Conservation (phyloP, 92 coral and sea anemone genomes). For the Paragorgia papillata region DNA sequence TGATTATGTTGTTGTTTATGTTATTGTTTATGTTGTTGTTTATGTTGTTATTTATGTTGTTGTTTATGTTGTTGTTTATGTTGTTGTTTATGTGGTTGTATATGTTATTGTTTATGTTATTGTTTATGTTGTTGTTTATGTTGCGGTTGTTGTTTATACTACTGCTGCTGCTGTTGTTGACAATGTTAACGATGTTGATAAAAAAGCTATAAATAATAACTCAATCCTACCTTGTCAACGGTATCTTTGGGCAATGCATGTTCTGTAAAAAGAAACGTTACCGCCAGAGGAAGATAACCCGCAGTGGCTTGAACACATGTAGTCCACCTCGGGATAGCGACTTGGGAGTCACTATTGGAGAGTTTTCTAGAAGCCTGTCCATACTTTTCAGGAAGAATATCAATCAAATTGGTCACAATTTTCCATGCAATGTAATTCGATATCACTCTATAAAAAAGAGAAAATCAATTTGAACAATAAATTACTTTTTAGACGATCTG, state of each 20-base stretch:
- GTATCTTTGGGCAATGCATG: constrained; percentile 21
- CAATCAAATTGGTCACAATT: constrained; percentile 5
- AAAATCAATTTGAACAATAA: background rate
- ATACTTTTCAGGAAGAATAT: constrained; percentile 28
- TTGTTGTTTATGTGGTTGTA: no score
- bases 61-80: no score
- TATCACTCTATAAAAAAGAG: constrained; percentile 15
- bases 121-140: no score
- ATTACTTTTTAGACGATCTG: background rate
- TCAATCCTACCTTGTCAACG: constrained; percentile 3
- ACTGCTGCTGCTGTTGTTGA: no score
- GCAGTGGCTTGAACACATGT: constrained; percentile 29
- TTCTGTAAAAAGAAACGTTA: constrained; percentile 28
- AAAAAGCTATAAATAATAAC: no score
- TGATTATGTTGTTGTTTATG: no score
- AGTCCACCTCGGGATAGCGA: constrained; percentile 10
- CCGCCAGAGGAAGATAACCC: background rate
- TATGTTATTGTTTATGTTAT: no score
- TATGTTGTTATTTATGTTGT: no score
- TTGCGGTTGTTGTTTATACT: no score
- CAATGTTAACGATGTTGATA: no score
- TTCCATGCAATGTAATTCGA: constrained; percentile 34
- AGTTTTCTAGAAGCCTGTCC: constrained; percentile 5
- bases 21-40: no score
- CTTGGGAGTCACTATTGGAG: background rate